Evolutionary conservation across 2,888 invertebrate genomes (phyloP).

Genomic region (Eupithecia tripunctaria): DNA sequence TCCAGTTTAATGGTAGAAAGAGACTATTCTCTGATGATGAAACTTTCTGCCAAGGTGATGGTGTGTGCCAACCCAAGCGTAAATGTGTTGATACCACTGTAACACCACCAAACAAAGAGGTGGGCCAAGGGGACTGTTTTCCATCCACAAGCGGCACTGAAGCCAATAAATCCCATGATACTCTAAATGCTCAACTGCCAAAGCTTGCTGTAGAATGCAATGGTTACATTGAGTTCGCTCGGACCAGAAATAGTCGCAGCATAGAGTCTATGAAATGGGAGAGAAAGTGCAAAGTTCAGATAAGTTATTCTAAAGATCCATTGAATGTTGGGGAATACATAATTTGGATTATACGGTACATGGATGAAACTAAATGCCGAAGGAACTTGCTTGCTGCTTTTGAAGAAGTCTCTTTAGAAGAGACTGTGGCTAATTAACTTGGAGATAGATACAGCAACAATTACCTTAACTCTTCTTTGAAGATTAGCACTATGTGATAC

Average conservation of each 20-base stretch:
- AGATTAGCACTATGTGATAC: conserved; percentile 58
- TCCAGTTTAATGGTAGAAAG: conserved; percentile 52
- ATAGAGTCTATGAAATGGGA: conserved; percentile 84
- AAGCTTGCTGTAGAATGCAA: conserved; percentile 77
- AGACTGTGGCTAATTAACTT: conserved; percentile 50
- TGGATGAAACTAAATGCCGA: conserved; percentile 85
- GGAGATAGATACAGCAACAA: neutral
- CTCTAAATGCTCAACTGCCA: conserved; percentile 73
- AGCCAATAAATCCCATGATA: conserved; percentile 68
- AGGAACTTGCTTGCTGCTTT: conserved; percentile 84
- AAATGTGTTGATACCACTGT: conserved; percentile 58
- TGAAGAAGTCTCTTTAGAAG: conserved; percentile 70
- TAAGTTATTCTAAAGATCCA: conserved; percentile 84
- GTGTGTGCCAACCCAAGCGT: conserved; percentile 55
- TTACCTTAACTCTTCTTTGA: conserved; percentile 22
- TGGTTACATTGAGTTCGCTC: conserved; percentile 76
- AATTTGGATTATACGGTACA: conserved; percentile 86
- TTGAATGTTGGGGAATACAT: conserved; percentile 82
- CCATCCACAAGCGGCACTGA: conserved; percentile 77
- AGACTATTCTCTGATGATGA: conserved; percentile 54
- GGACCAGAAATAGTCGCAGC: conserved; percentile 67
- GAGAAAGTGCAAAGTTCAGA: conserved; percentile 86
- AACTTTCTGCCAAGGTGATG: conserved; percentile 67
- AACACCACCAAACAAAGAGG: conserved; percentile 74
- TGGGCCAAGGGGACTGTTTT: conserved; percentile 78